A percentile compares a stretch with the other conserved stretches of the same genome.
Evolutionary conservation across 2,797 vertebrate genomes (phyloP).

Genomic region (Acropternis orthonyx): DNA sequence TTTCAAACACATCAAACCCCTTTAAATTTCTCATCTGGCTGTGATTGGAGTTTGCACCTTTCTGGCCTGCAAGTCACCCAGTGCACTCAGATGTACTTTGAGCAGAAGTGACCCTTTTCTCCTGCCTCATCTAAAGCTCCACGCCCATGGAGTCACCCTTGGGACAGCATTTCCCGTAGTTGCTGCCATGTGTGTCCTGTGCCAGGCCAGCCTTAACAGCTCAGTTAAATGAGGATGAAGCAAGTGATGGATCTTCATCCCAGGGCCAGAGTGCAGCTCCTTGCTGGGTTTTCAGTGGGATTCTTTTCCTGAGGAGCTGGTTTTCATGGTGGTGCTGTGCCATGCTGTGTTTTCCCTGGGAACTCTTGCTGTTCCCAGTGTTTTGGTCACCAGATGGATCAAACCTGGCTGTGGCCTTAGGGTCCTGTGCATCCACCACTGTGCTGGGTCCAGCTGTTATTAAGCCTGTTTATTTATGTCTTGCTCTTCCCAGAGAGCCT

Average conservation of each 20-base stretch:
- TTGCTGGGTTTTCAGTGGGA: rapidly evolving
- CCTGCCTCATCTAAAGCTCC: neutral
- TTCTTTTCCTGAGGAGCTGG: neutral
- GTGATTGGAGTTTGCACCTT: neutral
- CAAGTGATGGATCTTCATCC: neutral
- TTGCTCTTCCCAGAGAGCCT: neutral
- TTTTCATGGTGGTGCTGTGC: neutral
- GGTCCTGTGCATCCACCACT: neutral
- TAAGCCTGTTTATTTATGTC: neutral
- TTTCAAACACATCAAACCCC: neutral
- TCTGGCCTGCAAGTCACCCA: neutral
- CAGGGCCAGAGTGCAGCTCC: neutral
- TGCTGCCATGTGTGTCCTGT: neutral
- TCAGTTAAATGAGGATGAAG: neutral
- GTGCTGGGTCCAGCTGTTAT: neutral
- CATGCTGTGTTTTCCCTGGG: neutral
- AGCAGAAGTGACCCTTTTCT: neutral
- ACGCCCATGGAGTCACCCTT: rapidly evolving
- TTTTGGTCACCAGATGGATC: neutral
- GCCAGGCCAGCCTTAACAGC: neutral
- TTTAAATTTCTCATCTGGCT: neutral
- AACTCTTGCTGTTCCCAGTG: neutral
- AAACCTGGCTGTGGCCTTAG: neutral
- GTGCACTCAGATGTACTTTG: too few species aligned
- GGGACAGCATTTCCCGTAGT: neutral